Base-by-base conservation (phyloP, 1,140 invertebrate species). In the roundworm (Caenorhabditis elegans) region DNA sequence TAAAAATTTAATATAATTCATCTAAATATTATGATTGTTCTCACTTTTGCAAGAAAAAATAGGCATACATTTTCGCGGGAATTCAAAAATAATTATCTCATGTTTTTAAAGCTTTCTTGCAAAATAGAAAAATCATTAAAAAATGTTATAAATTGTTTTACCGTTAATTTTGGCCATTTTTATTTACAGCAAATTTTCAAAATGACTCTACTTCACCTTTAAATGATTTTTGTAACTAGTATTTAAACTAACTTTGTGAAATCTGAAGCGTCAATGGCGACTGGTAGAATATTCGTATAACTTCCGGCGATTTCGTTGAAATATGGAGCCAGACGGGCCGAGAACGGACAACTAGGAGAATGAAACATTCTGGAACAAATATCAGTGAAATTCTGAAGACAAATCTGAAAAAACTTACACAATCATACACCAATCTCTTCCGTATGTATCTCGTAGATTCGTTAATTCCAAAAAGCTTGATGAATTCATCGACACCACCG, bases 371-470 rank as follows among this genome's bases (percentile, higher is more conserved):
- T 78, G 51, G 19, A 51, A 34, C 24, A 36, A 15, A 78, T 10
- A n/a, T 36, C 2, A 15, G 31, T 53, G 34, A 5, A 3, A 28
- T 43, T 39, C 10, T 39, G 6, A 6, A 3, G n/a, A 39, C 60
- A 24, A n/a, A n/a, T n/a, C n/a, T n/a, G n/a, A n/a, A n/a, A n/a
- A n/a, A 39, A 53, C 77, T 55, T 22, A 78, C 49, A 51, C 49
- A 39, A 79, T 13, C 78, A 79, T 79, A 48, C 78, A 79, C 78
- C 78, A 79, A 55, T 48, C 55, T 65, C 78, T 39, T n/a, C 10
- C 36, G 22, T 65, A 79, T 0, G 19, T 10, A 70, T 79, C 78
- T 47, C 60, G 11, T n/a, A 70, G 36, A 3, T 39, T 70, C 34
- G 43, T 39, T 13, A 70, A 22, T 17, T 70, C 60, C 17, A 70